Conservation (phyloP, 2,888 invertebrate genomes). For the Orthosia gothica region DNA sequence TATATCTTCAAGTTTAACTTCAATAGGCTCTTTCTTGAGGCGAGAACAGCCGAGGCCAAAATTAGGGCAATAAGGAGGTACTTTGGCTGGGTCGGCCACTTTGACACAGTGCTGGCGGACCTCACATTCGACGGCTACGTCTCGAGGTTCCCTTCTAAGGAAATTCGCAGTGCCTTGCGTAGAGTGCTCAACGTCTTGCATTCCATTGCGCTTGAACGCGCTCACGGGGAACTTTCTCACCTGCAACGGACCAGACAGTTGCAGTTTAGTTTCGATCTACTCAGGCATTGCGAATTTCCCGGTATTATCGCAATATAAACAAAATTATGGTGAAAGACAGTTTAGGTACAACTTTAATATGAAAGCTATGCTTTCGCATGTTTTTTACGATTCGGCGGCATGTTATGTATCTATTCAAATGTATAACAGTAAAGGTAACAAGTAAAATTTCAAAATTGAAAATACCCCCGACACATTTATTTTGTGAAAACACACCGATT, state of each 20-base stretch:
- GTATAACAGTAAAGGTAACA: neutral
- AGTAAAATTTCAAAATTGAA: too few species aligned
- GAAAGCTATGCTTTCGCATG: neutral
- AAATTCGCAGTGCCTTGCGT: conserved; percentile 84
- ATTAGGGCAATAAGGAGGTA: conserved; percentile 74
- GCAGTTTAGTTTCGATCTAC: conserved; percentile 73
- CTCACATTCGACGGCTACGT: conserved; percentile 83
- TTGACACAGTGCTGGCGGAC: conserved; percentile 73
- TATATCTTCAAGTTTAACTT: conserved; percentile 82
- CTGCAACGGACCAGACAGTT: conserved; percentile 86
- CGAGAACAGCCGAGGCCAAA: conserved; percentile 68
- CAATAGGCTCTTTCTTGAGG: conserved; percentile 81
- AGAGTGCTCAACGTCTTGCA: conserved; percentile 89
- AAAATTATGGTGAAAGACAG: conserved; percentile 22
- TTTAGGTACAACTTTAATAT: neutral
- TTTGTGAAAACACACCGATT: too few species aligned
- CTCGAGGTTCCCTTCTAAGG: conserved; percentile 81
- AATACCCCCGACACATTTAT: too few species aligned
- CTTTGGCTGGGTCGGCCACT: conserved; percentile 82
- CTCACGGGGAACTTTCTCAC: conserved; percentile 84
- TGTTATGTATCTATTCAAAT: conserved; percentile 8
- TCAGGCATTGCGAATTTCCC: conserved; percentile 62
- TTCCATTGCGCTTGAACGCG: conserved; percentile 89
- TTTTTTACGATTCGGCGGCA: neutral
- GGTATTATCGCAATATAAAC: conserved; percentile 35